Percentiles rank a stretch among this genome's conserved stretches.
Conservation (phyloP, 2,113 vertebrate genomes). For the Hydropotes inermis region DNA sequence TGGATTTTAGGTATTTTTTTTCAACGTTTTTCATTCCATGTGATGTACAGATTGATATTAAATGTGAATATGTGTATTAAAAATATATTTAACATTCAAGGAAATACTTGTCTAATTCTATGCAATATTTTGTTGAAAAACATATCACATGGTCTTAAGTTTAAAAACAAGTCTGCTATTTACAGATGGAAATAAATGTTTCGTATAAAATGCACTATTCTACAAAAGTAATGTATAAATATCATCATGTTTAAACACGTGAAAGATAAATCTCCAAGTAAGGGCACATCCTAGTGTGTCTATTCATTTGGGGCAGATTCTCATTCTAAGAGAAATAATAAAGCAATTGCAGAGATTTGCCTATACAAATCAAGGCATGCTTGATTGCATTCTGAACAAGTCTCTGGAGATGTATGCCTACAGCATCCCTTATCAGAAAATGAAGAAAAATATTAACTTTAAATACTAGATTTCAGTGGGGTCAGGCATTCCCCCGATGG, state of each 20-base stretch:
- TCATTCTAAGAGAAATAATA: slow-evolving; percentile 47
- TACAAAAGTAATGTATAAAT: background rate
- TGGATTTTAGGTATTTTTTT: background rate
- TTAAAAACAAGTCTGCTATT: slow-evolving; percentile 23
- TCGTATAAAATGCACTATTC: background rate
- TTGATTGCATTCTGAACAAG: slow-evolving; percentile 31
- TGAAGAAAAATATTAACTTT: slow-evolving; percentile 9
- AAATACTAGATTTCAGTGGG: background rate
- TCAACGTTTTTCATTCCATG: background rate
- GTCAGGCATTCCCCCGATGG: rapidly evolving
- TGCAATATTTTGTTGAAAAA: background rate
- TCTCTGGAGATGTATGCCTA: background rate
- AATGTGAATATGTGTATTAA: background rate
- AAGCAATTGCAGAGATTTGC: slow-evolving; percentile 42
- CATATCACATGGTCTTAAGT: background rate
- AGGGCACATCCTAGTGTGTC: background rate
- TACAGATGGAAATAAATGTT: slow-evolving; percentile 33
- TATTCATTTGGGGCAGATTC: background rate
- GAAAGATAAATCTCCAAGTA: slow-evolving; percentile 1
- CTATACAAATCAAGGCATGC: slow-evolving; percentile 40
- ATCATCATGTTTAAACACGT: slow-evolving; percentile 32
- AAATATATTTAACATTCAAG: background rate
- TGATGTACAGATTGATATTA: background rate
- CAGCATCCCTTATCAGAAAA: background rate
- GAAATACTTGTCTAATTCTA: background rate